Conservation (phyloP, 2,888 invertebrate genomes). For the Noctuana brunneofusca region DNA sequence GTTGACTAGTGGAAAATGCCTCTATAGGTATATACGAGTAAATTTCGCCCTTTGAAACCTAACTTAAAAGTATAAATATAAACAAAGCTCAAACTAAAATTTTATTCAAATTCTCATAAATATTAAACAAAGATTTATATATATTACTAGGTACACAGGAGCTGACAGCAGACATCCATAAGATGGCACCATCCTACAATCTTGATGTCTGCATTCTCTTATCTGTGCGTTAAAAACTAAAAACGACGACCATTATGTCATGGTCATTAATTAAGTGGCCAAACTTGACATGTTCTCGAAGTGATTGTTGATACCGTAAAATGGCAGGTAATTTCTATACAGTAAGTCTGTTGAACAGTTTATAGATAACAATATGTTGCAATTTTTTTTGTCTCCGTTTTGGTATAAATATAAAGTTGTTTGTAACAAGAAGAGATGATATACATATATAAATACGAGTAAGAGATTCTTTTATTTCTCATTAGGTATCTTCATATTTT, state of each 20-base stretch:
- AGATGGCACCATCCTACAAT: constrained; percentile 53
- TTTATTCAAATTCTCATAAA: constrained; percentile 32
- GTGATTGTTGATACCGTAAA: constrained; percentile 3
- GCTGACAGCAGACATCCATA: constrained; percentile 70
- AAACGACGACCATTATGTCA: constrained; percentile 61
- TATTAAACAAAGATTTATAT: constrained; percentile 50
- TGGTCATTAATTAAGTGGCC: constrained; percentile 72
- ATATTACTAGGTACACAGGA: constrained; percentile 58
- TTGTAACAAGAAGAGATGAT: too few relatives aligned
- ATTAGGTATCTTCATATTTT: too few relatives aligned
- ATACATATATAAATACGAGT: too few relatives aligned
- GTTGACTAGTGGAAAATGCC: too few relatives aligned
- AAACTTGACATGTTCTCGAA: constrained; percentile 36
- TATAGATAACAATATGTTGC: not conserved
- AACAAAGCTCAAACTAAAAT: not conserved
- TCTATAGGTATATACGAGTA: too few relatives aligned
- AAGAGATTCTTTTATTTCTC: too few relatives aligned
- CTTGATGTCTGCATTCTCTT: constrained; percentile 72
- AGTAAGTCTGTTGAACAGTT: not conserved
- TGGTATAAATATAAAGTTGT: not conserved
- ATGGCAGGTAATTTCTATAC: constrained; percentile 7
- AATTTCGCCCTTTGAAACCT: too few relatives aligned
- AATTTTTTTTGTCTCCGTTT: not conserved
- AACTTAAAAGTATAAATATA: not conserved
- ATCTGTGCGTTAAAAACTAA: constrained; percentile 50